phyloP scores from a whole-genome alignment of 1,140 invertebrate species.

The Aethina tumida region DNA sequence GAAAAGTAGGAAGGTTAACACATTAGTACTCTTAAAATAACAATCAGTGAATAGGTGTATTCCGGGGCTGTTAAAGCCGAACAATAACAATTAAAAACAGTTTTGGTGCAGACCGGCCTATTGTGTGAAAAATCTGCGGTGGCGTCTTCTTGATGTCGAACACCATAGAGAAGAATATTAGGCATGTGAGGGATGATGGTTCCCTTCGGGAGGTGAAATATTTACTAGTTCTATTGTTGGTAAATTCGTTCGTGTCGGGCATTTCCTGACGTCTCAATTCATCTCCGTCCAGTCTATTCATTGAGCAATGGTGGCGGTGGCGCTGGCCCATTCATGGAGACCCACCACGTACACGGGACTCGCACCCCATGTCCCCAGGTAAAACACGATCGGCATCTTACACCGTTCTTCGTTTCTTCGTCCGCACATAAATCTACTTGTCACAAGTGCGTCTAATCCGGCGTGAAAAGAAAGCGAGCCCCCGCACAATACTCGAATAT shows the following conservation, averaged over 20 bases:
- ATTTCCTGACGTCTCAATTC: constrained; percentile 21
- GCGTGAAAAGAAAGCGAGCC: constrained; percentile 18
- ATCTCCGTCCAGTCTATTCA: constrained; percentile 6
- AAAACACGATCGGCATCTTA: too few species aligned
- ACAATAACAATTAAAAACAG: constrained; percentile 2
- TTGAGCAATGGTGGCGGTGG: constrained; percentile 7
- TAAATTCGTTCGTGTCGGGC: constrained; percentile 10
- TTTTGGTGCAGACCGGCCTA: neutral
- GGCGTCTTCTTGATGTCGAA: constrained; percentile 9
- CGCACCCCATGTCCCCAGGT: constrained; percentile 4
- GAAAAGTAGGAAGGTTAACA: neutral
- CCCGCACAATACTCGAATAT: constrained; percentile 16
- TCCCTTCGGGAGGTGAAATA: constrained; percentile 14
- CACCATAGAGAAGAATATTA: too few species aligned
- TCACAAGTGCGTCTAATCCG: constrained; percentile 22
- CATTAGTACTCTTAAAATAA: constrained; percentile 3
- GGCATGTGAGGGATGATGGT: too few species aligned
- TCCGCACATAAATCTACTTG: constrained; percentile 29
- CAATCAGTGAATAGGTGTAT: neutral
- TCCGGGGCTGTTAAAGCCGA: neutral
- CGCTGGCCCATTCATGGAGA: constrained; percentile 13
- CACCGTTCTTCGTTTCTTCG: too few species aligned
- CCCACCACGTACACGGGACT: constrained; percentile 7
- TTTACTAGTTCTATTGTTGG: constrained; percentile 17
- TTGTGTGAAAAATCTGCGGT: neutral